phyloP scores from a whole-genome alignment of 2,113 vertebrate species.

The Lathamus discolor region DNA sequence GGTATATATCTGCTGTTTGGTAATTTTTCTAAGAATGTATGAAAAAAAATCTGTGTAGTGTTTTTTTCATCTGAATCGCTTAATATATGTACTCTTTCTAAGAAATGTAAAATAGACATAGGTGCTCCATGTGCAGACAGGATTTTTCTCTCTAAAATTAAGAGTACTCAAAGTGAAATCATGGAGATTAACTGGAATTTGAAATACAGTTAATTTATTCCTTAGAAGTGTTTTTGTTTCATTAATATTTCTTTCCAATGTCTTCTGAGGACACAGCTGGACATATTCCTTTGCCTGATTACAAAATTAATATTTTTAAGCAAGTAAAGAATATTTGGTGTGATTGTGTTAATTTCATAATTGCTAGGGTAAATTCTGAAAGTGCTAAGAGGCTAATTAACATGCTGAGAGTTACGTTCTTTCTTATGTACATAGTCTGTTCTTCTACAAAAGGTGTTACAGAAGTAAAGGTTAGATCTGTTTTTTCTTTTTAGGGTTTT shows the following conservation, averaged over 20 bases:
- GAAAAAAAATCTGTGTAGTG: neutral
- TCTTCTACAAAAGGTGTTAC: neutral
- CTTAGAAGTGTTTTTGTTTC: neutral
- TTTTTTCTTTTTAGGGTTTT: neutral
- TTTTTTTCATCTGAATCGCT: neutral
- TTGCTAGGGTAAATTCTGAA: neutral
- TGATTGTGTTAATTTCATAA: neutral
- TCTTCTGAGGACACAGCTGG: neutral
- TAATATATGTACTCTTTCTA: neutral
- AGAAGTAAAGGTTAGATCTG: neutral
- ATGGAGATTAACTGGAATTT: neutral
- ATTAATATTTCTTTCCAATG: neutral
- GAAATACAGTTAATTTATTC: neutral
- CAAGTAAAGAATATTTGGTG: neutral
- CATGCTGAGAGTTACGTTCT: neutral
- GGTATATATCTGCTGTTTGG: neutral
- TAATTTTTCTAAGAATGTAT: neutral
- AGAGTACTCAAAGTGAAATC: neutral
- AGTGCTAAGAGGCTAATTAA: neutral
- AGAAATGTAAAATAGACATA: neutral
- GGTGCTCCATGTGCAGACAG: fast-evolving
- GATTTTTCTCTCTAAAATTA: neutral
- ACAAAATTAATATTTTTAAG: neutral
- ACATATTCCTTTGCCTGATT: neutral
- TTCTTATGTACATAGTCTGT: neutral